Evolutionary conservation across 1,140 invertebrate genomes (phyloP).

Genomic region (Sinonovacula constricta): DNA sequence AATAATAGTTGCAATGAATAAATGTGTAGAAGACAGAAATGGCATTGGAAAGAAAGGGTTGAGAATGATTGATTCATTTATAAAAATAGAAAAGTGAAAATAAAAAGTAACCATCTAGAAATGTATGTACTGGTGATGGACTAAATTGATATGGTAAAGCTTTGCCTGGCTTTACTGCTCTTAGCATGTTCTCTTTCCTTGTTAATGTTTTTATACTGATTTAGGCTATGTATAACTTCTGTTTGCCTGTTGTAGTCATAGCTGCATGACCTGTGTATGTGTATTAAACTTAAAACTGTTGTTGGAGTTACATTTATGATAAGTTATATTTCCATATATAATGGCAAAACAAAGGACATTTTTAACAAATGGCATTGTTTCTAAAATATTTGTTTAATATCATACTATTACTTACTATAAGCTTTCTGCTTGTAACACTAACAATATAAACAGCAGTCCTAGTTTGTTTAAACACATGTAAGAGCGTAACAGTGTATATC

Average conservation of each 20-base stretch:
- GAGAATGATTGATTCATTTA: neutral
- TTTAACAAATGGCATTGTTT: neutral
- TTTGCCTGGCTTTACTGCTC: neutral
- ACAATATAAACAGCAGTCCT: neutral
- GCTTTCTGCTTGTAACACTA: neutral
- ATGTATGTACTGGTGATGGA: neutral
- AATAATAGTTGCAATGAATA: slow-evolving; percentile 15
- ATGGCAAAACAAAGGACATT: neutral
- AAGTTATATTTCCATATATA: neutral
- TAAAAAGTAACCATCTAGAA: neutral
- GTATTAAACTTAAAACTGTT: neutral
- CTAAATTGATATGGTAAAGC: neutral
- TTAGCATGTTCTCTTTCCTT: neutral
- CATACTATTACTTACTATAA: neutral
- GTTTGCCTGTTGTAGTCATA: neutral
- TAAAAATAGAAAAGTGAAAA: neutral
- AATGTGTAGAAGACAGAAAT: slow-evolving; percentile 14
- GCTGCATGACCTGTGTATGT: neutral
- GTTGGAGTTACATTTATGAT: neutral
- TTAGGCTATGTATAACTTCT: neutral
- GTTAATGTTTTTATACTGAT: neutral
- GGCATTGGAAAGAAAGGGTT: slow-evolving; percentile 12
- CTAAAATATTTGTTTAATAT: neutral
- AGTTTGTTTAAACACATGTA: neutral
- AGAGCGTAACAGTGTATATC: neutral